These are phyloP conservation scores for Capreolus pygargus DNA, from an alignment of 2,113 vertebrate species.

Conservation along the genomic window DNA sequence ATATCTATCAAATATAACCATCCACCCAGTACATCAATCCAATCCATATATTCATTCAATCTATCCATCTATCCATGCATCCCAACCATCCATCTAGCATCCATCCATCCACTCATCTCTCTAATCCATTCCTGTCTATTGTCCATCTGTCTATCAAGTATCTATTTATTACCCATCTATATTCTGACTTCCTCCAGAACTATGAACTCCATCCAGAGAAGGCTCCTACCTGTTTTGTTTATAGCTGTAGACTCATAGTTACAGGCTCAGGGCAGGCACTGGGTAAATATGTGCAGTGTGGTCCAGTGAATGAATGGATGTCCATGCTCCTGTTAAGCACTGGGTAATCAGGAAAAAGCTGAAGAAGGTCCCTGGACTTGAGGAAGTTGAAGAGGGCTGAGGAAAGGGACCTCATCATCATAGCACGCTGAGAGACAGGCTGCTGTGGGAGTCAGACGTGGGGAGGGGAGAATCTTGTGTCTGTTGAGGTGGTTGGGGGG, in stretches of 20 bases:
- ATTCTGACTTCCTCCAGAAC: neutral
- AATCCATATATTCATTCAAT: neutral
- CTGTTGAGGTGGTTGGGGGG: neutral
- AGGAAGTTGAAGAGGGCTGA: neutral
- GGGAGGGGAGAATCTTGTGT: rapidly evolving
- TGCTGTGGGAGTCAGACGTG: neutral
- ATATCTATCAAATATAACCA: neutral
- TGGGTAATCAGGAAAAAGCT: neutral
- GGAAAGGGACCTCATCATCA: neutral
- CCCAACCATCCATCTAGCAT: neutral
- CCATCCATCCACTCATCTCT: neutral
- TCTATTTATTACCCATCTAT: neutral
- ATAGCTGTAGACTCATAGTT: neutral
- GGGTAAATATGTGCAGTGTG: rapidly evolving
- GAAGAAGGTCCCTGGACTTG: neutral
- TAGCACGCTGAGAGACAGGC: rapidly evolving
- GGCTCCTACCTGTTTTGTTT: neutral
- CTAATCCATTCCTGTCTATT: neutral
- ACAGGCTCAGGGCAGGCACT: neutral
- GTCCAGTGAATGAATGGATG: too few species aligned
- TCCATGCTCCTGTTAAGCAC: rapidly evolving
- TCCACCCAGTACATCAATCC: neutral
- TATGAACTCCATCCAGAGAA: neutral
- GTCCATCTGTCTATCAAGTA: neutral
- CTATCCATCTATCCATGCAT: neutral